These are phyloP conservation scores for Lycorma delicatula DNA, from an alignment of 1,140 invertebrate genomes.

Conservation along the genomic window DNA sequence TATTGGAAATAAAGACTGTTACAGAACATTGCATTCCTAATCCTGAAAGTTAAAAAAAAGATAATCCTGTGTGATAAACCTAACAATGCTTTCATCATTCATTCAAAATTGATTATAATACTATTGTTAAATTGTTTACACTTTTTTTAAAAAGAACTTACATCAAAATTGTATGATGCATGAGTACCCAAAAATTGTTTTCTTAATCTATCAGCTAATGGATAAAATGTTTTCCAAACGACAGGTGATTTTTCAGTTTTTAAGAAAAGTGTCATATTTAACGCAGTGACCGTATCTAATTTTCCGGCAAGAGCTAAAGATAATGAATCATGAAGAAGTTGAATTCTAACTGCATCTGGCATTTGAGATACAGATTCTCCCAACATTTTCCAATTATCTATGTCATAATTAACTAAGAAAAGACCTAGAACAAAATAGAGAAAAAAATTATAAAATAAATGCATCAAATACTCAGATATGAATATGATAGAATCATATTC, in stretches of 20 bases:
- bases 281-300: slow-evolving; percentile 54
- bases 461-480: background rate
- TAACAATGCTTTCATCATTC: too few species aligned
- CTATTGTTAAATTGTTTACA: too few species aligned
- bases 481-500: background rate
- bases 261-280: slow-evolving; percentile 67
- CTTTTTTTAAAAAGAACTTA: slow-evolving; percentile 13
- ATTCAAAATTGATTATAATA: too few species aligned
- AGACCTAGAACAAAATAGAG: slow-evolving; percentile 44
- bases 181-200: slow-evolving; percentile 52
- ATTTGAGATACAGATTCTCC: slow-evolving; percentile 46
- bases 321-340: slow-evolving; percentile 67
- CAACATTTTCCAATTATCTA: slow-evolving; percentile 66
- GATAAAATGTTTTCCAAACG: slow-evolving; percentile 47
- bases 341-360: slow-evolving; percentile 59
- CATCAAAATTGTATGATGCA: slow-evolving; percentile 22
- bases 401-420: slow-evolving; percentile 74
- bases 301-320: slow-evolving; percentile 70
- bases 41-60: too few species aligned
- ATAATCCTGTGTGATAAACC: too few species aligned
- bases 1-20: too few species aligned
- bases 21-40: too few species aligned
- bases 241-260: slow-evolving; percentile 57
- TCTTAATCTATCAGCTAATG: slow-evolving; percentile 62
- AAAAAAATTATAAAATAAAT: background rate